Evolutionary conservation across 2,888 invertebrate species (phyloP).

Genomic region (Meteorus cinctellus): DNA sequence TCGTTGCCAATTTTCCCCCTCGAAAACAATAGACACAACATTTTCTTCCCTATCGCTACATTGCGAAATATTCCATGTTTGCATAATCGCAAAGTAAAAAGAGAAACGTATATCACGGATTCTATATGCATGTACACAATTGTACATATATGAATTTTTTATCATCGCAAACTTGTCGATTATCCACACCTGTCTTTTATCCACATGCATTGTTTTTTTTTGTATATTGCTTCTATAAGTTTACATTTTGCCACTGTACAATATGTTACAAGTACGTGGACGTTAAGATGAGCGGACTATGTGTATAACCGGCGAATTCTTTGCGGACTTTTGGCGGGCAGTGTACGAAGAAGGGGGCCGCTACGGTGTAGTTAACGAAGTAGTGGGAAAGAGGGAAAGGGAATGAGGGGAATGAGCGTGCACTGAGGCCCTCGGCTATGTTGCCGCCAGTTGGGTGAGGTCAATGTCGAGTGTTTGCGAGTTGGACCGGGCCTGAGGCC

Average conservation of each 20-base stretch:
- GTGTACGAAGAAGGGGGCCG: constrained; percentile 64
- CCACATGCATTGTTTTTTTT: neutral
- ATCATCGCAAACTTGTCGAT: neutral
- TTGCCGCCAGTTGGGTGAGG: constrained; percentile 71
- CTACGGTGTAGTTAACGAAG: constrained; percentile 18
- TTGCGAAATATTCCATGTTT: constrained; percentile 13
- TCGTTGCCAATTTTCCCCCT: constrained; percentile 24
- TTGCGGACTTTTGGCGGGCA: constrained; percentile 68
- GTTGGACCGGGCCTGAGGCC: constrained; percentile 70
- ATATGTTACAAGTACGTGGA: constrained; percentile 1
- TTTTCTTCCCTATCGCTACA: neutral
- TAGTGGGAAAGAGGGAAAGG: neutral
- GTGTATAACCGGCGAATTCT: constrained; percentile 62
- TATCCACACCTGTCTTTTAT: neutral
- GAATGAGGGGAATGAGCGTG: constrained; percentile 42
- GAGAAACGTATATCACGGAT: neutral
- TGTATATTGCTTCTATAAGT: neutral
- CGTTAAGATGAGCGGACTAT: constrained; percentile 55
- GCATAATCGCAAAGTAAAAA: neutral
- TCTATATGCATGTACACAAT: neutral
- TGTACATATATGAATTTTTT: neutral
- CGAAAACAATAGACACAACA: constrained; percentile 21
- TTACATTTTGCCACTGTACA: neutral
- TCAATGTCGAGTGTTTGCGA: constrained; percentile 71
- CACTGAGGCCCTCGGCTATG: constrained; percentile 43